phyloP scores from a whole-genome alignment of 1,140 invertebrate genomes.

The Chelonus insularis region DNA sequence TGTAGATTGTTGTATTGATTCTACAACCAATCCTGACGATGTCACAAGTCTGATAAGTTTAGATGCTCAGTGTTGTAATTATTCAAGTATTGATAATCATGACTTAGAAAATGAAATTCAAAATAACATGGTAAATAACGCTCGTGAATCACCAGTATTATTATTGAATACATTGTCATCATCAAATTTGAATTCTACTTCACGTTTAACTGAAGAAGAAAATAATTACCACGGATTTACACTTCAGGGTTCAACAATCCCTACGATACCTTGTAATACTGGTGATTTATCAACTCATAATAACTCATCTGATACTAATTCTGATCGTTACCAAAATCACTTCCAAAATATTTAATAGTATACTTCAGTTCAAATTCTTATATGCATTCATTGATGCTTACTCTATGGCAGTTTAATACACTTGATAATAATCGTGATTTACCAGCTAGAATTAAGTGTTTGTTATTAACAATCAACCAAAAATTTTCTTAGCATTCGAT shows the following conservation, averaged over 20 bases:
- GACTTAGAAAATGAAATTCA: conserved; percentile 36
- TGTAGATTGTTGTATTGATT: conserved; percentile 48
- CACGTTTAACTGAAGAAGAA: conserved; percentile 43
- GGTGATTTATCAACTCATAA: conserved; percentile 58
- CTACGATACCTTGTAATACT: conserved; percentile 74
- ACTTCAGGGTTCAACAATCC: conserved; percentile 69
- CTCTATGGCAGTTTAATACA: no score
- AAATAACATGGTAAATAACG: conserved; percentile 57
- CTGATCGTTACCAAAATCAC: conserved; percentile 41
- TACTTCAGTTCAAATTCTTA: neutral
- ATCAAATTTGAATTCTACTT: conserved; percentile 12
- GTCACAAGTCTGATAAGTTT: conserved; percentile 62
- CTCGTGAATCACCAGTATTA: conserved; percentile 62
- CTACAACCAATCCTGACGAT: conserved; percentile 46
- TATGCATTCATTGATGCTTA: no score
- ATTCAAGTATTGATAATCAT: conserved; percentile 42
- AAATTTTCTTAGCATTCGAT: no score
- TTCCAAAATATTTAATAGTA: conserved; percentile 41
- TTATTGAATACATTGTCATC: conserved; percentile 67
- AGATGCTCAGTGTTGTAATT: conserved; percentile 57
- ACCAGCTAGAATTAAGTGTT: no score
- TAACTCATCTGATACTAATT: conserved; percentile 41
- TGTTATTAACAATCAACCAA: no score
- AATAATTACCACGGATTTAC: conserved; percentile 68
- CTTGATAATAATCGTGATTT: no score